Conservation (phyloP, 2,888 invertebrate species). For the Cosmopolites sordidus region DNA sequence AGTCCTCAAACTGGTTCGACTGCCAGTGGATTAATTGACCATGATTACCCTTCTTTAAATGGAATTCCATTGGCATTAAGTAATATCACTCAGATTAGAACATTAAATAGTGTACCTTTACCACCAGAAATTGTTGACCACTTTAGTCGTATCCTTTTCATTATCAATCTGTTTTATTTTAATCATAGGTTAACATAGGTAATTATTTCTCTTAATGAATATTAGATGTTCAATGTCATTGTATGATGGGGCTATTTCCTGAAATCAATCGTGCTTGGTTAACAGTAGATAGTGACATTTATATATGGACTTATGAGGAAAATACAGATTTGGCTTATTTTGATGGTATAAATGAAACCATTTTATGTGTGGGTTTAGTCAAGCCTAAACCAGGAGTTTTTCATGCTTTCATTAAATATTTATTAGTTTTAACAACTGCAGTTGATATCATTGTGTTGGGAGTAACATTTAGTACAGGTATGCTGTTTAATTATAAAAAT, state of each 20-base stretch:
- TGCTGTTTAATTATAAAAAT: constrained; percentile 1
- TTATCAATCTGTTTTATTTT: too few species aligned
- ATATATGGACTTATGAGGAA: constrained; percentile 96
- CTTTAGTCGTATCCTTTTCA: constrained; percentile 82
- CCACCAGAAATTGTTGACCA: constrained; percentile 94
- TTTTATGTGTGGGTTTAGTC: constrained; percentile 87
- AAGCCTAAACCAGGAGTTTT: constrained; percentile 86
- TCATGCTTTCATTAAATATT: constrained; percentile 82
- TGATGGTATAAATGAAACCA: constrained; percentile 91
- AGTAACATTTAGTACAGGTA: constrained; percentile 54
- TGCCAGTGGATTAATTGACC: constrained; percentile 84
- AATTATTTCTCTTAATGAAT: constrained; percentile 20
- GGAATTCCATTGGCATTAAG: constrained; percentile 62
- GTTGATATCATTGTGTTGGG: constrained; percentile 89
- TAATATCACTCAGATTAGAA: constrained; percentile 73
- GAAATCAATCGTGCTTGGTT: constrained; percentile 96
- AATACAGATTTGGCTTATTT: constrained; percentile 94
- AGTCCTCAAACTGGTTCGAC: constrained; percentile 68
- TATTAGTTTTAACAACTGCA: constrained; percentile 90
- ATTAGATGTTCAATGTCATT: constrained; percentile 90
- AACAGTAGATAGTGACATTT: constrained; percentile 95
- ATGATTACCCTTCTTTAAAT: constrained; percentile 82
- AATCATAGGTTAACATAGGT: too few species aligned
- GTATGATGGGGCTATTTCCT: constrained; percentile 95
- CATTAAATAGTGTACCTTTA: constrained; percentile 78